A percentile compares a stretch with the other conserved stretches of the same genome.
These are phyloP conservation scores for Rhagium mordax DNA, from an alignment of 2,888 invertebrate species.

Conservation along the genomic window DNA sequence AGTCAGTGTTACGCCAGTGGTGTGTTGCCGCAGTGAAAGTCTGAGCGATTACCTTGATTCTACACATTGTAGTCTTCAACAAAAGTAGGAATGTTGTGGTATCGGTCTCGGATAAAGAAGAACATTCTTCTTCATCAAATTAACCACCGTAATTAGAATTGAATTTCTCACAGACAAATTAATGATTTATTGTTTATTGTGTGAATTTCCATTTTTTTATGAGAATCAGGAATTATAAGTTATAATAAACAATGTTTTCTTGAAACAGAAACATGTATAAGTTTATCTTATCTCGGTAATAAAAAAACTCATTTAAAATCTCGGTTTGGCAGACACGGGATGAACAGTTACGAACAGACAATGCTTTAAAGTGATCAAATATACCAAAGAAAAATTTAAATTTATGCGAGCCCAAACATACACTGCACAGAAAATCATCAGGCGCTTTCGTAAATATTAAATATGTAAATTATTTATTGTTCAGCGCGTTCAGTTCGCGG, in stretches of 20 bases:
- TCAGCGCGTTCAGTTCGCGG: not conserved
- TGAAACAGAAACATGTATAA: not conserved
- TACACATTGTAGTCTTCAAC: slow-evolving; percentile 38
- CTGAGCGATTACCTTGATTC: slow-evolving; percentile 45
- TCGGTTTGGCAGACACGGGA: not conserved
- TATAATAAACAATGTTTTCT: not conserved
- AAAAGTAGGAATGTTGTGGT: slow-evolving; percentile 30
- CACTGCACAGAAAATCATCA: no score
- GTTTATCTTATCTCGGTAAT: not conserved
- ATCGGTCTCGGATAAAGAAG: slow-evolving; percentile 9
- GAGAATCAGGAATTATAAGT: slow-evolving; percentile 22
- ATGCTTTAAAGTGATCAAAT: no score
- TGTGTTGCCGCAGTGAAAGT: slow-evolving; percentile 40
- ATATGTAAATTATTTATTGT: no score
- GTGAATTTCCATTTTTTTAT: slow-evolving; percentile 35
- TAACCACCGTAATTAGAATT: slow-evolving; percentile 27
- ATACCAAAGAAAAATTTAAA: no score
- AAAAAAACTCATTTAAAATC: not conserved
- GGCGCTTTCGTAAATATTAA: no score
- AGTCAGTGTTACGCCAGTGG: slow-evolving; percentile 36
- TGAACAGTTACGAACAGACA: no score
- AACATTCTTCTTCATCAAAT: slow-evolving; percentile 11
- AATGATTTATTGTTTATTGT: slow-evolving; percentile 40
- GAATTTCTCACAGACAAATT: slow-evolving; percentile 40
- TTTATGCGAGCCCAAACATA: no score